Percentiles rank a stretch among this genome's conserved stretches.
These are phyloP conservation scores for Lordiphosa fenestrarum DNA, from an alignment of 2,888 invertebrate genomes.

Conservation along the genomic window DNA sequence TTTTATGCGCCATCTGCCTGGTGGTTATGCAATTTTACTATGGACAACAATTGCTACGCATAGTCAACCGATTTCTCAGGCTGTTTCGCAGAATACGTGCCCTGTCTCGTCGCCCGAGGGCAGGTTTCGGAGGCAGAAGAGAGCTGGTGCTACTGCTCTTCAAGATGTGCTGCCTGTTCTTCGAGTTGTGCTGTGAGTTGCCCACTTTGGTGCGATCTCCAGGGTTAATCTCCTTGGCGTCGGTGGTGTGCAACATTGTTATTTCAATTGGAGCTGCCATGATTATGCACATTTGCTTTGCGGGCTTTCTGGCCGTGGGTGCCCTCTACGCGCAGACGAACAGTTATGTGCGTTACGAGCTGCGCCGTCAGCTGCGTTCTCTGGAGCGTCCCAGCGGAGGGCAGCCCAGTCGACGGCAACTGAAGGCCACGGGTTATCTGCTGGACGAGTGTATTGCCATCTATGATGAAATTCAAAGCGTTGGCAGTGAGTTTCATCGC, in stretches of 20 bases:
- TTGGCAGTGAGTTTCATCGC: conserved; percentile 23
- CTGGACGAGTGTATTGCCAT: conserved; percentile 32
- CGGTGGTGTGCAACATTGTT: conserved; percentile 17
- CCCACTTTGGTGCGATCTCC: background rate
- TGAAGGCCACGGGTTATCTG: background rate
- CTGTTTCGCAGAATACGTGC: conserved; percentile 19
- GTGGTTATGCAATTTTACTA: conserved; percentile 25
- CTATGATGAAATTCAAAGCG: conserved; percentile 33
- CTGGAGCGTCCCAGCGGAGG: background rate
- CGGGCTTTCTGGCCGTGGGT: conserved; percentile 37
- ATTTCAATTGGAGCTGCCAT: conserved; percentile 20
- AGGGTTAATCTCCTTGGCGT: background rate
- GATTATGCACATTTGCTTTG: conserved; percentile 29
- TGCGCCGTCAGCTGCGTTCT: conserved; percentile 15
- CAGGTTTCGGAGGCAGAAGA: conserved; percentile 20
- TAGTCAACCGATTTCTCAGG: conserved; percentile 25
- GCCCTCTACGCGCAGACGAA: conserved; percentile 33
- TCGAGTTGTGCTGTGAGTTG: conserved; percentile 10
- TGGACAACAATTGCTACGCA: conserved; percentile 4
- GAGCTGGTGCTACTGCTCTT: conserved; percentile 25
- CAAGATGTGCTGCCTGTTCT: conserved; percentile 17
- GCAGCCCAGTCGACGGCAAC: background rate
- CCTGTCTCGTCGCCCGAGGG: background rate
- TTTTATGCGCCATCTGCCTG: conserved; percentile 18
- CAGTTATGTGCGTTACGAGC: conserved; percentile 27